These are phyloP conservation scores for Xiphydria camelus DNA, from an alignment of 2,888 invertebrate species.

Conservation along the genomic window DNA sequence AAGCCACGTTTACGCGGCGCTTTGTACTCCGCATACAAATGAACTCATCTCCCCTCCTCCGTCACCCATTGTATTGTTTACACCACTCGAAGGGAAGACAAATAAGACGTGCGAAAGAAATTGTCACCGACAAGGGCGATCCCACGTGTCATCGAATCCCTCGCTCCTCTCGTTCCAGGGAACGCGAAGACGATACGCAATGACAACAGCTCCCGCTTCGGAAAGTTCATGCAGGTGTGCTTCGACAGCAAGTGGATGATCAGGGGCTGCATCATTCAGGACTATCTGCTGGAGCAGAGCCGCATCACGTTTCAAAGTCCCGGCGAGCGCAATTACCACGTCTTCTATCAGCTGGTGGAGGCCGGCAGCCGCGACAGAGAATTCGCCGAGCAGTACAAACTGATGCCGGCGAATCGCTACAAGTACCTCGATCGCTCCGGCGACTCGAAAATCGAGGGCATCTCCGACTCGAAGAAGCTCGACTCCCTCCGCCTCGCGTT, in stretches of 20 bases:
- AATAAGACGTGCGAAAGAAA: no score
- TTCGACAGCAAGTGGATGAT: conserved; percentile 88
- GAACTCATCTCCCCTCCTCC: no score
- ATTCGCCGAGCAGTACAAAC: conserved; percentile 72
- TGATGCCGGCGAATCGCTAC: conserved; percentile 76
- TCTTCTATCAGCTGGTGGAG: conserved; percentile 88
- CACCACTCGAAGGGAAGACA: no score
- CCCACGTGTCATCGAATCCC: not conserved
- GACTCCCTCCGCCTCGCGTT: conserved; percentile 87
- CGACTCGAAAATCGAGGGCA: conserved; percentile 69
- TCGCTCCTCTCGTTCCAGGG: conserved; percentile 65
- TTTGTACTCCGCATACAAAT: no score
- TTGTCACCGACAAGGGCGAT: no score
- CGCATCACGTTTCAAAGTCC: conserved; percentile 88
- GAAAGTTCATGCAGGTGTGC: conserved; percentile 95
- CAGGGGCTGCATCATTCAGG: conserved; percentile 88
- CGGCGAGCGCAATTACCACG: conserved; percentile 88
- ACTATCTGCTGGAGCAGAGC: conserved; percentile 87
- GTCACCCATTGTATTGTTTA: no score
- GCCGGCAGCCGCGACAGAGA: conserved; percentile 81
- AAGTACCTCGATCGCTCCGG: conserved; percentile 84
- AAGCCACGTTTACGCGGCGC: no score
- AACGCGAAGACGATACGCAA: conserved; percentile 93
- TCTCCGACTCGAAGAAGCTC: conserved; percentile 71
- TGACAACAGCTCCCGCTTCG: conserved; percentile 91